Conservation (phyloP, 2,797 vertebrate species). For the Thaleichthys pacificus region DNA sequence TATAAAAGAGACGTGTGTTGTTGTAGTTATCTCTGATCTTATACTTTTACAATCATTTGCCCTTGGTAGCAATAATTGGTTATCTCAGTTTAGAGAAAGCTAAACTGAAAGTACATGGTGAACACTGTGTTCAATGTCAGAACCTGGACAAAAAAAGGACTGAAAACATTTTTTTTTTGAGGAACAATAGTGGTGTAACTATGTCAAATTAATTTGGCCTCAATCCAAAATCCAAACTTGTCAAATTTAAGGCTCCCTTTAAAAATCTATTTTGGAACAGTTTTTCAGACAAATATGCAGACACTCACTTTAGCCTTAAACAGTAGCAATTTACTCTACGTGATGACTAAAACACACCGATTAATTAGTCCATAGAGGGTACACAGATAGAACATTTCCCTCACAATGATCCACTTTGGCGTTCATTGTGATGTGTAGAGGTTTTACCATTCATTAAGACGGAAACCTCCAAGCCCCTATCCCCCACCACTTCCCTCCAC, state of each 20-base stretch:
- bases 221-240: not conserved
- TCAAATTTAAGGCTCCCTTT: not conserved
- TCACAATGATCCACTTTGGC: not conserved
- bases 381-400: not conserved
- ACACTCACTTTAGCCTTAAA: too few relatives aligned
- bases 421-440: not conserved
- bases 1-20: not conserved
- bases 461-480: not conserved
- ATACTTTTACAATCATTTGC: slow-evolving; percentile 2
- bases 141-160: too few relatives aligned
- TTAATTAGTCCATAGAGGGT: slow-evolving; percentile 5
- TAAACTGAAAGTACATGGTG: slow-evolving; percentile 7
- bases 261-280: not conserved
- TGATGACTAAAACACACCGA: not conserved
- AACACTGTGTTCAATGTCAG: slow-evolving; percentile 20
- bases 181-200: not conserved
- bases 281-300: not conserved
- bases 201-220: not conserved
- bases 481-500: not conserved
- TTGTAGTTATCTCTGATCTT: slow-evolving; percentile 4
- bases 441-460: slow-evolving; percentile 6
- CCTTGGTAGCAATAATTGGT: slow-evolving; percentile 6
- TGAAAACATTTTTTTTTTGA: too few relatives aligned
- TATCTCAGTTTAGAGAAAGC: slow-evolving; percentile 13
- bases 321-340: not conserved